A percentile compares a stretch with the other conserved stretches of the same genome.
These are phyloP conservation scores for Sus cebifrons DNA, from an alignment of 2,797 vertebrate species.

Conservation along the genomic window DNA sequence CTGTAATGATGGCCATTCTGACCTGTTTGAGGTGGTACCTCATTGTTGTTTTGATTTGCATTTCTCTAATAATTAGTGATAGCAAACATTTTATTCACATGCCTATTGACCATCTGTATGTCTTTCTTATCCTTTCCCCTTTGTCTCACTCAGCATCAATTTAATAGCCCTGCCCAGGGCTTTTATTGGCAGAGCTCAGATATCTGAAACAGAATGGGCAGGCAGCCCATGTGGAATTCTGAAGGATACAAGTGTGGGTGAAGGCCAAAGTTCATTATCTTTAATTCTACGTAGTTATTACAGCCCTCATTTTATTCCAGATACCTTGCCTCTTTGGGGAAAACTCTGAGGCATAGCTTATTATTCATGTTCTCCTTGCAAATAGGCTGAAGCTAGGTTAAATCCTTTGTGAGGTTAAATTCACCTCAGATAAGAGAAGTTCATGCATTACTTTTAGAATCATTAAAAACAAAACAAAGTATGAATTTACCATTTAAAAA, in stretches of 20 bases:
- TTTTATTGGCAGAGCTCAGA: background rate
- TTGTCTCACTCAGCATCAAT: background rate
- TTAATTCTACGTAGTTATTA: background rate
- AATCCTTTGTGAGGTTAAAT: background rate
- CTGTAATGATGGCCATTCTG: no score
- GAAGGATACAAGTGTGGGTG: background rate
- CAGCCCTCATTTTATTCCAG: background rate
- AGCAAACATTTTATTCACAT: no score
- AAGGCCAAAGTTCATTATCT: background rate
- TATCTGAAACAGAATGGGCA: background rate
- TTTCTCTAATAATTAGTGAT: no score
- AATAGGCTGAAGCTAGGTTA: background rate
- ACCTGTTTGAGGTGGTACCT: no score
- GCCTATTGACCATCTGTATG: no score
- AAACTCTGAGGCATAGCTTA: background rate
- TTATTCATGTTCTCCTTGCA: background rate
- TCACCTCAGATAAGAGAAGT: background rate
- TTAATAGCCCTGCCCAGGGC: background rate
- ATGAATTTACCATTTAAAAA: slow-evolving; percentile 30
- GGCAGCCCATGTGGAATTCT: background rate
- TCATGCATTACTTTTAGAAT: slow-evolving; percentile 6
- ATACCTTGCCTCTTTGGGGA: background rate
- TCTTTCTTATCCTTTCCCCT: background rate
- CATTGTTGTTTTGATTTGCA: no score
- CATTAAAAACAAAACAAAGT: background rate